phyloP scores from a whole-genome alignment of 2,888 invertebrate genomes.

The Lycaena phlaeas region DNA sequence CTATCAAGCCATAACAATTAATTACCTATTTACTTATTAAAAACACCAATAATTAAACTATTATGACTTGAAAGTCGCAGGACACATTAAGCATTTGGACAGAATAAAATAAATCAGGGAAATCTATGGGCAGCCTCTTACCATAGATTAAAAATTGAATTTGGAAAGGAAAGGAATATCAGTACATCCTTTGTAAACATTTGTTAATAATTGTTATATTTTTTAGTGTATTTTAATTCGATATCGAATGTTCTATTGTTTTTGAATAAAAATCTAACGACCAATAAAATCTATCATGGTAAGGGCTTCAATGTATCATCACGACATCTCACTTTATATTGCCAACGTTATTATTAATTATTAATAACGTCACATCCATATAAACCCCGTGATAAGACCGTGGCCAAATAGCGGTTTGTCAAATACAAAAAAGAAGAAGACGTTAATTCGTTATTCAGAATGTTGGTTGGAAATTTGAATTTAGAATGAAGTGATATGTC shows the following conservation, averaged over 20 bases:
- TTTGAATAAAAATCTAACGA: background rate
- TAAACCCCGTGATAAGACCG: background rate
- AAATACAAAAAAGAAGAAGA: background rate
- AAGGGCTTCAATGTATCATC: conserved; percentile 21
- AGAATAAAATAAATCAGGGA: conserved; percentile 19
- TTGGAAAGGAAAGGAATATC: conserved; percentile 3
- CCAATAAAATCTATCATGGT: conserved; percentile 17
- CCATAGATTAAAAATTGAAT: conserved; percentile 19
- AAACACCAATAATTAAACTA: background rate
- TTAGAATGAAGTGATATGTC: conserved; percentile 20
- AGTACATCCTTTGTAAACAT: background rate
- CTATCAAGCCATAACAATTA: conserved; percentile 19
- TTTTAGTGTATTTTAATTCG: too few species aligned
- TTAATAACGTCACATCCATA: background rate
- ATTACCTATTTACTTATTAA: background rate
- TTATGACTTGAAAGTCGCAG: conserved; percentile 28
- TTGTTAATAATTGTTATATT: background rate
- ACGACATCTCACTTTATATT: conserved; percentile 21
- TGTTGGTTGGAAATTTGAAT: conserved; percentile 1
- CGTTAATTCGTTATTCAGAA: background rate
- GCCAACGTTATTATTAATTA: conserved; percentile 7
- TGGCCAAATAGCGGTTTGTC: background rate
- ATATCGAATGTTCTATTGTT: too few species aligned
- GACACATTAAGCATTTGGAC: conserved; percentile 22
- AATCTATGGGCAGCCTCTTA: conserved; percentile 23